Conservation (phyloP, 2,113 vertebrate species). For the Mesembrinibis cayennensis region DNA sequence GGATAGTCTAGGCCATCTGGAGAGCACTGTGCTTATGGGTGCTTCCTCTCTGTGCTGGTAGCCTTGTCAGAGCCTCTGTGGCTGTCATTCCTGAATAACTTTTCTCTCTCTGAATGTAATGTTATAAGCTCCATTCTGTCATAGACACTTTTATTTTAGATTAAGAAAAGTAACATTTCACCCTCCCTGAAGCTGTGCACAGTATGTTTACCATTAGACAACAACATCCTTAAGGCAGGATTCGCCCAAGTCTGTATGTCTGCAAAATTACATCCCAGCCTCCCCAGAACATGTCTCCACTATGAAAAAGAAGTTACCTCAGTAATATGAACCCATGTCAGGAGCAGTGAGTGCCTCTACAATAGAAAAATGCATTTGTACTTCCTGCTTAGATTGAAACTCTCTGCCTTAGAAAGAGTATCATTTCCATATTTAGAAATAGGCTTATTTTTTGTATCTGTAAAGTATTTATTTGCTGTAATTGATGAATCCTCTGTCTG, state of each 20-base stretch:
- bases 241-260: background rate
- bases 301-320: background rate
- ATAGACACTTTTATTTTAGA: background rate
- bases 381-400: background rate
- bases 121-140: background rate
- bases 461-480: background rate
- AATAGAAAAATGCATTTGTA: background rate
- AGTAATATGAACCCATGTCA: background rate
- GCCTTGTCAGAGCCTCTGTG: background rate
- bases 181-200: background rate
- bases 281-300: background rate
- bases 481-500: background rate
- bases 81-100: background rate
- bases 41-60: background rate
- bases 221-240: background rate
- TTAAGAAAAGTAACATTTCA: background rate
- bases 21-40: background rate
- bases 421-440: background rate
- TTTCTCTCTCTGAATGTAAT: background rate
- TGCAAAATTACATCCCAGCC: background rate
- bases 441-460: background rate
- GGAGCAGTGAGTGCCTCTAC: background rate
- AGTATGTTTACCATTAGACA: background rate
- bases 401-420: background rate
- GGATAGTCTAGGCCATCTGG: rapidly evolving